These are phyloP conservation scores for Melipona beecheii DNA, from an alignment of 2,888 invertebrate species.

Conservation along the genomic window DNA sequence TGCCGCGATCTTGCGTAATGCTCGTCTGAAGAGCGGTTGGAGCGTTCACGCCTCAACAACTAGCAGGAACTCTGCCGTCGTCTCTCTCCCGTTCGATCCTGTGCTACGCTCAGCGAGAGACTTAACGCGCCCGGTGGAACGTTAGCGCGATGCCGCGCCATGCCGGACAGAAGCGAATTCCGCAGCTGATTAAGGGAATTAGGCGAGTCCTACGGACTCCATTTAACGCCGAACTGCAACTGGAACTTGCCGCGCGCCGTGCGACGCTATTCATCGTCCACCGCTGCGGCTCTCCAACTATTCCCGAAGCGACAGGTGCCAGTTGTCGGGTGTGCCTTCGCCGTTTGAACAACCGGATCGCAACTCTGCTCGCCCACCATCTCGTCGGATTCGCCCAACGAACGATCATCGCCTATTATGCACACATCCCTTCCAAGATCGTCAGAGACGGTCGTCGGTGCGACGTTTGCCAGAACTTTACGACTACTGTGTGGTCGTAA, in stretches of 20 bases:
- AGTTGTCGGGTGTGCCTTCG: constrained; percentile 58
- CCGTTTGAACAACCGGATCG: constrained; percentile 58
- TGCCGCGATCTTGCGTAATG: constrained; percentile 8
- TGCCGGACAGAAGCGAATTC: constrained; percentile 65
- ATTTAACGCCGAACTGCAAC: constrained; percentile 73
- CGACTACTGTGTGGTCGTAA: not conserved
- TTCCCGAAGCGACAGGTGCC: constrained; percentile 68
- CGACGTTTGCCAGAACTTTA: not conserved
- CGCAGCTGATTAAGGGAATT: constrained; percentile 79
- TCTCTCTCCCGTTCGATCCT: not conserved
- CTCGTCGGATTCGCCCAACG: too few relatives aligned
- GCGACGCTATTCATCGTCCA: constrained; percentile 66
- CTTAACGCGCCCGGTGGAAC: constrained; percentile 33
- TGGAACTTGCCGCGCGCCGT: constrained; percentile 55
- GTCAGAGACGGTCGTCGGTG: constrained; percentile 34
- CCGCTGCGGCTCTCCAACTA: constrained; percentile 60
- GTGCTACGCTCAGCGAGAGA: constrained; percentile 15
- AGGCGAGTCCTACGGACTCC: constrained; percentile 70
- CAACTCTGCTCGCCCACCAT: constrained; percentile 42
- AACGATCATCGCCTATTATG: not conserved
- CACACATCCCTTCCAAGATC: constrained; percentile 37
- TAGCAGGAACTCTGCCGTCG: constrained; percentile 11
- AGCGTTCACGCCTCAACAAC: constrained; percentile 47
- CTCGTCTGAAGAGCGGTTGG: constrained; percentile 3
- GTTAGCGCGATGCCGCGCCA: constrained; percentile 41